A percentile compares a stretch with the other conserved stretches of the same genome.
Evolutionary conservation across 1,140 invertebrate species (phyloP).

Genomic region (Drosophila athabasca): DNA sequence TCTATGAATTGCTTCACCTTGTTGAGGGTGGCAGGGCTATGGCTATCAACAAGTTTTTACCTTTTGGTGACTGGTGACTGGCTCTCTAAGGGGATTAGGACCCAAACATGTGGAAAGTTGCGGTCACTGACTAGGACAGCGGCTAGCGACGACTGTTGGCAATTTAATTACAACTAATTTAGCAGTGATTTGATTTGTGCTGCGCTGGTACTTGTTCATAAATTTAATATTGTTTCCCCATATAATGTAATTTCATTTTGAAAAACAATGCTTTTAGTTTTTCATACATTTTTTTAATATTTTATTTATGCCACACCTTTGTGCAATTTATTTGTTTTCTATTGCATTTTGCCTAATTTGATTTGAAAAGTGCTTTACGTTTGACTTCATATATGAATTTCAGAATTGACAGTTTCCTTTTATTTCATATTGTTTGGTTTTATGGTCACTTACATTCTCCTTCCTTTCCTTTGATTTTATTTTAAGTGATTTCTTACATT

Average conservation of each 20-base stretch:
- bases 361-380: constrained; percentile 30
- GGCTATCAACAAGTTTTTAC: constrained; percentile 66
- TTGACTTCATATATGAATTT: no score
- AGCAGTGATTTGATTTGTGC: constrained; percentile 69
- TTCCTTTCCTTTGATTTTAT: no score
- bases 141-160: constrained; percentile 33
- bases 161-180: constrained; percentile 81
- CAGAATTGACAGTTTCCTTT: no score
- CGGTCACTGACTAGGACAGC: neutral
- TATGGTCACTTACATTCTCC: no score
- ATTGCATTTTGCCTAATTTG: constrained; percentile 61
- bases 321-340: constrained; percentile 29
- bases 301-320: constrained; percentile 4
- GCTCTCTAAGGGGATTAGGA: constrained; percentile 70
- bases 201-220: constrained; percentile 15
- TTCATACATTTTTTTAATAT: no score
- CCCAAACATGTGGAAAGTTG: constrained; percentile 43
- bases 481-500: no score
- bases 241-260: constrained; percentile 5
- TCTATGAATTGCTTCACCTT: no score
- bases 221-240: neutral
- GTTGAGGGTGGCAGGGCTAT: constrained; percentile 40
- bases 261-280: neutral
- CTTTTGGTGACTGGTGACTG: neutral
- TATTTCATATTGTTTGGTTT: no score